phyloP scores from a whole-genome alignment of 2,888 invertebrate species.

The Carcina quercana region DNA sequence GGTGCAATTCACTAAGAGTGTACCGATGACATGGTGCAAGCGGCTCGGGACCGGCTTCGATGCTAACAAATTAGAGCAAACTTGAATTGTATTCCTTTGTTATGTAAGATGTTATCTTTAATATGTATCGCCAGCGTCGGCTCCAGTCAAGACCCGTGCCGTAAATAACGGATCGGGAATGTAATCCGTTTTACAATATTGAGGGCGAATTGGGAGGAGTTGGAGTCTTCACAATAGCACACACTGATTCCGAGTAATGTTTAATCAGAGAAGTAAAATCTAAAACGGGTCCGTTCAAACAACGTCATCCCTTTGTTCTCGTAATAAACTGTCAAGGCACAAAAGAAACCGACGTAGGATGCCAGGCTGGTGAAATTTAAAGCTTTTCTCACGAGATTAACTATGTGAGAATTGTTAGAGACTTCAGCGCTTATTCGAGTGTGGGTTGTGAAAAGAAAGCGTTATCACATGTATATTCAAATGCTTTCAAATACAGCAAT shows the following conservation, averaged over 20 bases:
- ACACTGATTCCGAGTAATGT: slow-evolving; percentile 54
- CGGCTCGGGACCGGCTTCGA: no score
- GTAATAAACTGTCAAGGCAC: slow-evolving; percentile 61
- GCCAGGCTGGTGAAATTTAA: slow-evolving; percentile 49
- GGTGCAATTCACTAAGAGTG: no score
- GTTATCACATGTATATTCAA: no score
- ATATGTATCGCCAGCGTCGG: no score
- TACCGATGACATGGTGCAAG: no score
- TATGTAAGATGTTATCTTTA: no score
- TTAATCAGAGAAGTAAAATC: slow-evolving; percentile 57
- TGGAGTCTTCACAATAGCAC: slow-evolving; percentile 48
- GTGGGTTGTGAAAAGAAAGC: no score
- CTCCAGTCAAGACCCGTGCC: no score
- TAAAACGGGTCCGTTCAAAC: slow-evolving; percentile 54
- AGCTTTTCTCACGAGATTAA: slow-evolving; percentile 30
- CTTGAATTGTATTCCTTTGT: no score
- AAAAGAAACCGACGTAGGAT: slow-evolving; percentile 58
- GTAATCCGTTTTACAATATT: slow-evolving; percentile 49
- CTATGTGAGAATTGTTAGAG: slow-evolving; percentile 1
- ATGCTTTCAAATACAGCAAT: no score
- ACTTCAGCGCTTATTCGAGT: no score
- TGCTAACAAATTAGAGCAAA: no score
- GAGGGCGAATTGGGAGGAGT: slow-evolving; percentile 40
- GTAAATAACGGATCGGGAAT: slow-evolving; percentile 42
- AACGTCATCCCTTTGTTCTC: slow-evolving; percentile 59